phyloP scores from a whole-genome alignment of 2,888 invertebrate genomes.

The Lasioglossum calceatum region DNA sequence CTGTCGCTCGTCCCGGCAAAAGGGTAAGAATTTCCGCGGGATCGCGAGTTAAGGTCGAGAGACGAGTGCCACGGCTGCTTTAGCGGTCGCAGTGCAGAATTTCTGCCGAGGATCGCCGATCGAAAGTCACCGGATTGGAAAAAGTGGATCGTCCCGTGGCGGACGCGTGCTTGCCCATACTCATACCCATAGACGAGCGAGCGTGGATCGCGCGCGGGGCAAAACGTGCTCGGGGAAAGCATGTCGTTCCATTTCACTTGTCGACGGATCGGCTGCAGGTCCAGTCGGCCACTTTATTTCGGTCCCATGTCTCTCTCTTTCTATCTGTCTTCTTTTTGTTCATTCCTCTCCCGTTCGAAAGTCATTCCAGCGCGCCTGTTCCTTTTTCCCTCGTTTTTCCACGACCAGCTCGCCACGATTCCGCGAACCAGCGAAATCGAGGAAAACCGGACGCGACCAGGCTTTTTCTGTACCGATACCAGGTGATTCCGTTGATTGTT shows the following conservation, averaged over 20 bases:
- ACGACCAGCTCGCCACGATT: not conserved
- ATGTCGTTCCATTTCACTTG: slow-evolving; percentile 76
- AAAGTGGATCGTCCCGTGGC: slow-evolving; percentile 67
- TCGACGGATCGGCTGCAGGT: slow-evolving; percentile 15
- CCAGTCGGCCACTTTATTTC: slow-evolving; percentile 38
- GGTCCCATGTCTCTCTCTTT: not conserved
- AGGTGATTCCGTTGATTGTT: not conserved
- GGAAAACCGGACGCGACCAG: slow-evolving; percentile 24
- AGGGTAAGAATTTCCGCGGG: slow-evolving; percentile 6
- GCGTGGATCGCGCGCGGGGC: slow-evolving; percentile 29
- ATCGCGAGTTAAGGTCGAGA: slow-evolving; percentile 6
- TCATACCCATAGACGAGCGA: slow-evolving; percentile 27
- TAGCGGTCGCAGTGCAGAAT: slow-evolving; percentile 9
- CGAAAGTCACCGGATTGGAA: slow-evolving; percentile 72
- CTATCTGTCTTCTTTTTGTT: slow-evolving; percentile 14
- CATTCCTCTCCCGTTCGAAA: slow-evolving; percentile 46
- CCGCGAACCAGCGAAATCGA: slow-evolving; percentile 29
- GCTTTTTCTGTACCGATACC: not conserved
- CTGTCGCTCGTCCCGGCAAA: not conserved
- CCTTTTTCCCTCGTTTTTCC: not conserved
- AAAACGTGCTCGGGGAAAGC: slow-evolving; percentile 71
- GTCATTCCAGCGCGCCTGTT: slow-evolving; percentile 25
- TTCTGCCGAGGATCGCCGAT: slow-evolving; percentile 52
- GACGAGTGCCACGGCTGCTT: slow-evolving; percentile 1
- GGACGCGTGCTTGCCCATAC: slow-evolving; percentile 34